A percentile compares a stretch with the other conserved stretches of the same genome.
phyloP scores from a whole-genome alignment of 1,140 invertebrate genomes.

The Zaprionus africanus region DNA sequence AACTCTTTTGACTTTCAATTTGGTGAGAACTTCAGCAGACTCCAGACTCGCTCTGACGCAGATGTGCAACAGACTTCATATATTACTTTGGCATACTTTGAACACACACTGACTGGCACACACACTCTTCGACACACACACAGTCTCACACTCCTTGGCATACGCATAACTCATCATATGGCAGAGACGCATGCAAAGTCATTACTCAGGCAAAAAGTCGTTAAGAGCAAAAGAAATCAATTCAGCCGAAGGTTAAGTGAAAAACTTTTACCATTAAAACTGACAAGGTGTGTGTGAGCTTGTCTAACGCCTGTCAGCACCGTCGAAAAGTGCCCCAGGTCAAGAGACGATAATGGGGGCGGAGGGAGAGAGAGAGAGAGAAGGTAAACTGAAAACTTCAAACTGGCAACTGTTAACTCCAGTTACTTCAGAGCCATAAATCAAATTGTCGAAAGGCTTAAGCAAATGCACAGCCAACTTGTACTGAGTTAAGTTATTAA shows the following conservation, averaged over 20 bases:
- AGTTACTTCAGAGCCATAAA: constrained; percentile 30
- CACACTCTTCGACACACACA: not conserved
- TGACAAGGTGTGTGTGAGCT: constrained; percentile 49
- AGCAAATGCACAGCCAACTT: not conserved
- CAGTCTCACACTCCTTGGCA: not conserved
- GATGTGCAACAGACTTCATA: constrained; percentile 50
- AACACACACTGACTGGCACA: constrained; percentile 8
- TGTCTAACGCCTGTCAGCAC: constrained; percentile 38
- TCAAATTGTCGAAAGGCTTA: constrained; percentile 32
- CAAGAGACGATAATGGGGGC: constrained; percentile 9
- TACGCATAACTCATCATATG: constrained; percentile 60
- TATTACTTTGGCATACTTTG: constrained; percentile 37
- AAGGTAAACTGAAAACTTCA: constrained; percentile 21
- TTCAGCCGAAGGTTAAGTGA: constrained; percentile 78
- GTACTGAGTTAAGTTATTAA: constrained; percentile 7
- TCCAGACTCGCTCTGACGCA: constrained; percentile 25
- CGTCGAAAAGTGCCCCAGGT: constrained; percentile 32
- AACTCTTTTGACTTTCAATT: constrained; percentile 69
- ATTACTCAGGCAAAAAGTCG: constrained; percentile 77
- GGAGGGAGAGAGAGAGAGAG: not conserved
- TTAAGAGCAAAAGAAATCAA: constrained; percentile 70
- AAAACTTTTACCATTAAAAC: constrained; percentile 75
- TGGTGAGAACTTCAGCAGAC: constrained; percentile 60
- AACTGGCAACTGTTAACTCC: constrained; percentile 21
- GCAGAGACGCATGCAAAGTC: constrained; percentile 71